These are phyloP conservation scores for Zonitis immaculata DNA, from an alignment of 2,888 invertebrate species.

Conservation along the genomic window DNA sequence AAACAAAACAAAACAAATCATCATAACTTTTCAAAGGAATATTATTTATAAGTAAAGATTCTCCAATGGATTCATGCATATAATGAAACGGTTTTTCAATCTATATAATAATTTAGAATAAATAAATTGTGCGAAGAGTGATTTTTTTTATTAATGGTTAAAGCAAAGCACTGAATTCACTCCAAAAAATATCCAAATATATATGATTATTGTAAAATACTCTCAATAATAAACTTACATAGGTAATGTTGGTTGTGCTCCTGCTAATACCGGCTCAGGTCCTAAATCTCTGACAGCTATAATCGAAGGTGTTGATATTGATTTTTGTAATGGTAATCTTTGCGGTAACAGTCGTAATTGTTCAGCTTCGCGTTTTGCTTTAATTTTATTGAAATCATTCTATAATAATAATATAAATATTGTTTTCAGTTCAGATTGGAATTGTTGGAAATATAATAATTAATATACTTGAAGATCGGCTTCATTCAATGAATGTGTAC, in stretches of 20 bases:
- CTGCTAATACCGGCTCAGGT: slow-evolving; percentile 52
- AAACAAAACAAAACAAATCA: too few relatives aligned
- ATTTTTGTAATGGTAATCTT: slow-evolving; percentile 80
- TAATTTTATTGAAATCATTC: slow-evolving; percentile 71
- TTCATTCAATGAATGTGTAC: slow-evolving; percentile 82
- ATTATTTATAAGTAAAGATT: too few relatives aligned
- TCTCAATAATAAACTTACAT: slow-evolving; percentile 51
- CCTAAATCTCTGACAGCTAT: slow-evolving; percentile 63
- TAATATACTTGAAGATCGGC: slow-evolving; percentile 72
- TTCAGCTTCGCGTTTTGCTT: slow-evolving; percentile 57
- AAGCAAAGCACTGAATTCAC: background rate
- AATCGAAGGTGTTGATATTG: slow-evolving; percentile 85
- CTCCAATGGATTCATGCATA: background rate
- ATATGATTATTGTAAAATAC: background rate
- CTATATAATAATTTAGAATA: background rate
- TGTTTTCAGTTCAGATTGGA: background rate
- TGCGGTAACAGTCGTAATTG: slow-evolving; percentile 54
- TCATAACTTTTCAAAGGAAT: too few relatives aligned
- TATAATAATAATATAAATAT: slow-evolving; percentile 37
- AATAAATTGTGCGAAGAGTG: background rate
- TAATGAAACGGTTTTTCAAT: background rate
- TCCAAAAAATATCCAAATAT: slow-evolving; percentile 1
- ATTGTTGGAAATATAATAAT: background rate
- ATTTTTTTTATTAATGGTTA: background rate
- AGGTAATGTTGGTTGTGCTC: slow-evolving; percentile 53